Evolutionary conservation across 2,888 invertebrate species (phyloP), one percentile per base, ranked within the genome.

Genomic region (Sisyra terminalis): DNA sequence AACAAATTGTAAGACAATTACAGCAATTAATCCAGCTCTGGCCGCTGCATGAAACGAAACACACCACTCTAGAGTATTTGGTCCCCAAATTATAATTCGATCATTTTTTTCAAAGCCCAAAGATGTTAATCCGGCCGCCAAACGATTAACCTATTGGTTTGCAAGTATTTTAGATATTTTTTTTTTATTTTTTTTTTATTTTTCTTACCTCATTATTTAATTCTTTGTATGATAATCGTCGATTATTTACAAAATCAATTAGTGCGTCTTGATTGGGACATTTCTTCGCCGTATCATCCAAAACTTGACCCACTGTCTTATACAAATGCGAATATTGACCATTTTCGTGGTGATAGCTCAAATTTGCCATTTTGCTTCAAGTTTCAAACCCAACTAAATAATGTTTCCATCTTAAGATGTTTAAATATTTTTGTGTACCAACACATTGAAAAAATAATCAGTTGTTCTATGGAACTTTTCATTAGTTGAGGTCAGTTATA

Each of bases 11-110:
- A n/a, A n/a, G n/a, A 24, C 7, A 24, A 24, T 60, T 58, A 83
- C 85, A 58, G 82, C 61, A 18, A 82, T 65, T 2, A 84, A 60
- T 1, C 88, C 89, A 2, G 73, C 71, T 47, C 83, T 71, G 1
- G 79, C 73, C 1, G 78, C 73, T 0, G 80, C 87, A 55, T 80
- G 62, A 56, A 78, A 73, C 0, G 73, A 63, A 0, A 85, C 51
- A 46, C 79, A 70, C 89, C 89, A 92, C 54, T 86, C 78, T 36
- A 72, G 57, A 29, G 68, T 65, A 60, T 87, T 90, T 1, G 86
- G 84, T 0, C 79, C 74, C 81, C 84, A 87, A 15, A 90, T 65
- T 1, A 80, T 88, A 3, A 92, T 55, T 7, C 79, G 61, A 54
- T 90, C 88, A 0, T 85, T 85, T 18, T 61, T 67, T 43, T 71